phyloP scores from a whole-genome alignment of 2,888 invertebrate genomes.

The Spodoptera exigua region DNA sequence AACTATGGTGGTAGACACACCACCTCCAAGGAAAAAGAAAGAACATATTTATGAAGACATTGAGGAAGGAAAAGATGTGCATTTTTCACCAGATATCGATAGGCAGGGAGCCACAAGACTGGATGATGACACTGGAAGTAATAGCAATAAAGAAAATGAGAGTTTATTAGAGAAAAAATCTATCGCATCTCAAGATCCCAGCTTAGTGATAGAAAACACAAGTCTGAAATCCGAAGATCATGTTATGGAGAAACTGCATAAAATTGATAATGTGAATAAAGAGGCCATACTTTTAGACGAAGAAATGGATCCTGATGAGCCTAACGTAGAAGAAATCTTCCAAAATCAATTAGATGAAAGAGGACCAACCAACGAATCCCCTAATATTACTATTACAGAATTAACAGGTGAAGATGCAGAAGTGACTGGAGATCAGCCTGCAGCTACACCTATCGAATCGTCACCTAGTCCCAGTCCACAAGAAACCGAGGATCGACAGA shows the following conservation, averaged over 20 bases:
- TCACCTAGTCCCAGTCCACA: conserved; percentile 83
- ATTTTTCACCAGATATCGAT: conserved; percentile 83
- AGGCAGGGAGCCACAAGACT: conserved; percentile 65
- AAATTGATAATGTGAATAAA: conserved; percentile 73
- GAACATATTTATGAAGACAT: conserved; percentile 91
- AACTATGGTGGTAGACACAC: conserved; percentile 81
- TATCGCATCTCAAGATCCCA: conserved; percentile 84
- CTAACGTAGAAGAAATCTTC: conserved; percentile 83
- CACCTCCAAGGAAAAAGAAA: conserved; percentile 85
- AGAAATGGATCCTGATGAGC: conserved; percentile 81
- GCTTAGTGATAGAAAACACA: conserved; percentile 80
- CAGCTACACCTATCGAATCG: conserved; percentile 77
- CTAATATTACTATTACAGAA: conserved; percentile 86
- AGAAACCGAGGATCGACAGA: conserved; percentile 68
- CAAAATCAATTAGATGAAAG: conserved; percentile 81
- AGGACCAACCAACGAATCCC: conserved; percentile 76
- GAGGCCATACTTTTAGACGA: conserved; percentile 79
- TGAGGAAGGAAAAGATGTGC: conserved; percentile 83
- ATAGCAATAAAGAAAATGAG: conserved; percentile 83
- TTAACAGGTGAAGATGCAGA: conserved; percentile 80
- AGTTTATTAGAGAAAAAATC: conserved; percentile 83
- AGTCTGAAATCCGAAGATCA: conserved; percentile 78
- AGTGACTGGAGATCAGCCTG: conserved; percentile 69
- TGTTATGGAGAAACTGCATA: conserved; percentile 84
- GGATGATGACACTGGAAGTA: conserved; percentile 70